Evolutionary conservation across 2,888 invertebrate genomes (phyloP).

Genomic region (Eupithecia dodoneata): DNA sequence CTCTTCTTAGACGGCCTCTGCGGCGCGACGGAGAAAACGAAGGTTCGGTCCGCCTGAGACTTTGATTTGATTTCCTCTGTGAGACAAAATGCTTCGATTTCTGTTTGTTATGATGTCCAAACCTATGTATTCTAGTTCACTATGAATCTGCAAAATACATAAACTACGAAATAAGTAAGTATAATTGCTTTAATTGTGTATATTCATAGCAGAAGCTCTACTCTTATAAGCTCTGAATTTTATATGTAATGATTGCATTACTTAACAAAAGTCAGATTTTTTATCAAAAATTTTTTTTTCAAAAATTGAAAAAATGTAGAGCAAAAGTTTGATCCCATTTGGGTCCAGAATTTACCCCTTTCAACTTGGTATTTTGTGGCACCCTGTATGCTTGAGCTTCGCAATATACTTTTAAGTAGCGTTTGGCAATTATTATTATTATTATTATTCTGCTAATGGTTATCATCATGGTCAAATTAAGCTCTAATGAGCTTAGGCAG

Average conservation of each 20-base stretch:
- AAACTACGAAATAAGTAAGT: neutral
- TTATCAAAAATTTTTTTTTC: too few species aligned
- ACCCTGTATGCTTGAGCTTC: too few species aligned
- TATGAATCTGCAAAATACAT: neutral
- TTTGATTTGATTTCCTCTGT: neutral
- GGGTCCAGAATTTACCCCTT: too few species aligned
- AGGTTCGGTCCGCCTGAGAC: neutral
- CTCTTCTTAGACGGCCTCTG: neutral
- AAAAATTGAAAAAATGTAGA: too few species aligned
- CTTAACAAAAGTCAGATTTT: too few species aligned
- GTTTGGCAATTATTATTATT: too few species aligned
- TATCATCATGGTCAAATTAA: neutral
- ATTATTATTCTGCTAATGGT: neutral
- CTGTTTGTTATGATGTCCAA: neutral
- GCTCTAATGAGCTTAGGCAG: neutral
- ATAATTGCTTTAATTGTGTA: neutral
- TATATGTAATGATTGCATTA: too few species aligned
- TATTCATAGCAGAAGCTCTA: too few species aligned
- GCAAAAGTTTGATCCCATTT: too few species aligned
- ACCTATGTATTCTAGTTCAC: neutral
- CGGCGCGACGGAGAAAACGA: neutral
- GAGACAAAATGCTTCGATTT: neutral
- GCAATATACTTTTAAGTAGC: too few species aligned
- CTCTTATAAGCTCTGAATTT: too few species aligned
- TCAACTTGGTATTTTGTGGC: too few species aligned